These are phyloP conservation scores for Nasonia oneida DNA, from an alignment of 2,888 invertebrate species.

Conservation along the genomic window DNA sequence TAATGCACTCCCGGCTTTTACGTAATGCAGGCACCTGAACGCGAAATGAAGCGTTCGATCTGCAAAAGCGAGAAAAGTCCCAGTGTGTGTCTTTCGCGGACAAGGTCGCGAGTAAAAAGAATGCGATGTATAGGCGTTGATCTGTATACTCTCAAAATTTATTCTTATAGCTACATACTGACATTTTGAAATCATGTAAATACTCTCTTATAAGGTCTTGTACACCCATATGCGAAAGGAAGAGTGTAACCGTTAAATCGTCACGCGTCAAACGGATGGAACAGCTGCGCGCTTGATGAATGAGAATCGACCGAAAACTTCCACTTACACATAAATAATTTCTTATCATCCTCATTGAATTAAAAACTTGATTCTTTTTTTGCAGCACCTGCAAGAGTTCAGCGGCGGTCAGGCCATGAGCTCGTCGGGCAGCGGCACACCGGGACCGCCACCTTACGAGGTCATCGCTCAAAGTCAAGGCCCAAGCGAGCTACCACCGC, in stretches of 20 bases:
- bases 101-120: background rate
- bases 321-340: too few relatives aligned
- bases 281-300: too few relatives aligned
- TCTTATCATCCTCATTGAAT: too few relatives aligned
- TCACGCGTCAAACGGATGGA: too few relatives aligned
- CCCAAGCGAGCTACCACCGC: constrained; percentile 82
- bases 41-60: constrained; percentile 18
- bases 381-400: constrained; percentile 80
- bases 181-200: background rate
- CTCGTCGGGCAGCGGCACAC: constrained; percentile 80
- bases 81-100: background rate
- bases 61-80: constrained; percentile 3
- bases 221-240: background rate
- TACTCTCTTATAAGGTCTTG: background rate
- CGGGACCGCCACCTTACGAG: constrained; percentile 83
- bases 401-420: constrained; percentile 79
- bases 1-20: constrained; percentile 39
- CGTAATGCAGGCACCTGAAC: constrained; percentile 16
- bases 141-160: background rate
- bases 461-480: constrained; percentile 80
- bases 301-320: too few relatives aligned
- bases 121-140: background rate
- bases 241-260: too few relatives aligned
- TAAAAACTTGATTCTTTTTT: background rate
- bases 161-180: background rate